A percentile compares a stretch with the other conserved stretches of the same genome.
Conservation (phyloP, 2,888 invertebrate genomes). For the Ischnura elegans region DNA sequence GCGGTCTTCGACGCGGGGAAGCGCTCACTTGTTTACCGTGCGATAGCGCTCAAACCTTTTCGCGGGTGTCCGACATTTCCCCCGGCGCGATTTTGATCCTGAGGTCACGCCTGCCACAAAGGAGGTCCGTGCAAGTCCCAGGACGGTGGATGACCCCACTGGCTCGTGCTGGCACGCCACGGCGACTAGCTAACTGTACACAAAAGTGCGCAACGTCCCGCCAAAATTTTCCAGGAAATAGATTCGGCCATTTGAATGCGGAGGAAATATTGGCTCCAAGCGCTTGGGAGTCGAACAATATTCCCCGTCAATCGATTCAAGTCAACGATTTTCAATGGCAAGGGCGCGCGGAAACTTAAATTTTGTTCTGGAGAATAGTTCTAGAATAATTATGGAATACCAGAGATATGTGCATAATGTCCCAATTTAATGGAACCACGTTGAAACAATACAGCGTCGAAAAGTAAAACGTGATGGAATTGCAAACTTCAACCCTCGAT, state of each 20-base stretch:
- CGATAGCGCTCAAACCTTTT: slow-evolving; percentile 7
- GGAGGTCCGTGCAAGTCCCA: background rate
- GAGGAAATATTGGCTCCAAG: background rate
- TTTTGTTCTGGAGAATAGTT: too few species aligned
- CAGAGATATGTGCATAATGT: too few species aligned
- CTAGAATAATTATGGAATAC: too few species aligned
- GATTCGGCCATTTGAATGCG: background rate
- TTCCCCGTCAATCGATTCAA: background rate
- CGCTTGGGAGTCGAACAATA: background rate
- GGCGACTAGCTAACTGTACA: background rate
- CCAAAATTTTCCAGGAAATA: background rate
- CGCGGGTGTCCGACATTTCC: background rate
- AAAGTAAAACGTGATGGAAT: too few species aligned
- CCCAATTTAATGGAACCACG: too few species aligned
- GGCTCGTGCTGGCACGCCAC: background rate
- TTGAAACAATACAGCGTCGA: too few species aligned
- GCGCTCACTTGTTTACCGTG: background rate
- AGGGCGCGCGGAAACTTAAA: background rate
- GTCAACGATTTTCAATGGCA: background rate
- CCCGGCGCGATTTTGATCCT: background rate
- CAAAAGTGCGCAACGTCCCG: background rate
- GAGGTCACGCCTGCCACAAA: slow-evolving; percentile 3
- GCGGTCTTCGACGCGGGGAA: background rate
- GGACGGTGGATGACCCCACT: background rate
- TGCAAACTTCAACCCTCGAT: too few species aligned